These are phyloP conservation scores for Tetraneura akinire DNA, from an alignment of 1,140 invertebrate species.

Conservation along the genomic window DNA sequence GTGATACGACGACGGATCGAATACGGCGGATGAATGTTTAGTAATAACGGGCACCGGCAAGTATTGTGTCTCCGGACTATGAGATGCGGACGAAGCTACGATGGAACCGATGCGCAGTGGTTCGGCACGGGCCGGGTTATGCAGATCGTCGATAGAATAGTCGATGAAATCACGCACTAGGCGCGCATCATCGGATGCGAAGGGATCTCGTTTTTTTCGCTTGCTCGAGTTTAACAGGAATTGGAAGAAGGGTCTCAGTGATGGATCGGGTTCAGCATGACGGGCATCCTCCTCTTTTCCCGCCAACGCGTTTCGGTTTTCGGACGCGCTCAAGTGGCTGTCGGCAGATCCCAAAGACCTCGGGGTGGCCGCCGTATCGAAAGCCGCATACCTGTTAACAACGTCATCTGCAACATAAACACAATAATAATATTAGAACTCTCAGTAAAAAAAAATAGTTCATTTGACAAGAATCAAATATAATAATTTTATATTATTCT, in stretches of 20 bases:
- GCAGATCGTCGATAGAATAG: slow-evolving; percentile 4
- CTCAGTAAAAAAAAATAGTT: too few species aligned
- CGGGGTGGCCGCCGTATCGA: slow-evolving; percentile 1
- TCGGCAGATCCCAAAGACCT: slow-evolving; percentile 13
- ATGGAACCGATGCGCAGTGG: too few species aligned
- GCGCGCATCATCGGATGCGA: neutral
- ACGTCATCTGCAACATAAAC: slow-evolving; percentile 31
- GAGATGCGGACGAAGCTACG: too few species aligned
- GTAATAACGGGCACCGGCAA: slow-evolving; percentile 8
- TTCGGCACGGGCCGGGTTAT: neutral
- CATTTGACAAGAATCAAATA: too few species aligned
- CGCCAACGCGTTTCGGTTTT: neutral
- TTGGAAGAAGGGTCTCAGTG: slow-evolving; percentile 29
- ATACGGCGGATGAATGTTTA: neutral
- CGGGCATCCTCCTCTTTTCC: slow-evolving; percentile 1
- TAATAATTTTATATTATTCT: neutral
- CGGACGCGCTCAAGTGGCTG: slow-evolving; percentile 17
- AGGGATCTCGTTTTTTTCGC: slow-evolving; percentile 32
- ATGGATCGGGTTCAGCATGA: slow-evolving; percentile 34
- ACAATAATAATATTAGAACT: slow-evolving; percentile 5
- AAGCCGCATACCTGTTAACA: slow-evolving; percentile 42
- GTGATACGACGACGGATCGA: neutral
- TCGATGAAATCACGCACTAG: slow-evolving; percentile 16
- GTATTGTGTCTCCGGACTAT: slow-evolving; percentile 16
- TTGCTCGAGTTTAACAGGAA: slow-evolving; percentile 41